These are phyloP conservation scores for Gobiocypris rarus DNA, from an alignment of 2,113 vertebrate species.

Conservation along the genomic window DNA sequence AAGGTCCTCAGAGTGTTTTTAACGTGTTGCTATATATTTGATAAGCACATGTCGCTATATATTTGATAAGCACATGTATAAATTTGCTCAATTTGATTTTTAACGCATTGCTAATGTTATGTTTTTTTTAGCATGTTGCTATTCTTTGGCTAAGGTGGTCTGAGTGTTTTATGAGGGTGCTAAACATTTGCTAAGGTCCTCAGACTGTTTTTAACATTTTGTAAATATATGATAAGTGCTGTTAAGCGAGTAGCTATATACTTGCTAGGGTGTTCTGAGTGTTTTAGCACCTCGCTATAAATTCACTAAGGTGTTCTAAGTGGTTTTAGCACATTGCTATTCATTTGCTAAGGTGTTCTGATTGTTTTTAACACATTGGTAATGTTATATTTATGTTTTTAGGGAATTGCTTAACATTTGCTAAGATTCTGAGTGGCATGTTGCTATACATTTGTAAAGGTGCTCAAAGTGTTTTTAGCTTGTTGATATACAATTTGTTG, in stretches of 20 bases:
- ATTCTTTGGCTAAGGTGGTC: neutral
- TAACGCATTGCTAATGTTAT: neutral
- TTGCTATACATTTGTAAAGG: neutral
- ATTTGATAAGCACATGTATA: too few species aligned
- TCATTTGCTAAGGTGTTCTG: neutral
- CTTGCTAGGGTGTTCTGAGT: neutral
- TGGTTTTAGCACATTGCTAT: neutral
- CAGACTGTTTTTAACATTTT: neutral
- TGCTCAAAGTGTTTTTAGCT: too few species aligned
- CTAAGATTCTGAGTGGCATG: neutral
- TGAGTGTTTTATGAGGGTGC: neutral
- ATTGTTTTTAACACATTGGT: neutral
- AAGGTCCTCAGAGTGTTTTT: neutral
- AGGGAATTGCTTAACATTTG: neutral
- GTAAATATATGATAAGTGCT: too few species aligned
- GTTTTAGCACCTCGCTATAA: neutral
- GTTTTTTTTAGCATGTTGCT: neutral
- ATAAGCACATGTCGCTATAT: neutral
- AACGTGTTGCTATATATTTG: neutral
- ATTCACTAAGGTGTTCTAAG: neutral
- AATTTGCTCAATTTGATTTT: too few species aligned
- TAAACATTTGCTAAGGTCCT: neutral
- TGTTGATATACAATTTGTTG: too few species aligned
- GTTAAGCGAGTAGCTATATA: too few species aligned
- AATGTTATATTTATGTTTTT: neutral